Evolutionary conservation across 2,888 invertebrate species (phyloP), one percentile per base, ranked within the genome.

Genomic region (Leptopilina syphax): DNA sequence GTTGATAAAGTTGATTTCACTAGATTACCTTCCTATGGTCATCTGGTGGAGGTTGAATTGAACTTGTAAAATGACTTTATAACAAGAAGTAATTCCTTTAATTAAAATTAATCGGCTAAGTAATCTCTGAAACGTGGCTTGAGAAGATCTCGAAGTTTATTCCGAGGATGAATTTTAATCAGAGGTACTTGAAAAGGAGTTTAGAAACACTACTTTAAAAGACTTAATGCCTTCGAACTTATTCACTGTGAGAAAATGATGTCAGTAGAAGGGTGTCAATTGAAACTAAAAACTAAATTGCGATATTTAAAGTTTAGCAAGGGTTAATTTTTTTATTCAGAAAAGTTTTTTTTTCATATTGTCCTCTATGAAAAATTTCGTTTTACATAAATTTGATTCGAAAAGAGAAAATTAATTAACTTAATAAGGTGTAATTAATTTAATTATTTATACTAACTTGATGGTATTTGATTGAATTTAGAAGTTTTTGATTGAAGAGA

Each of bases 121-220:
- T 70, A 70, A 70, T 70, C 70, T 70, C 70, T 70, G 70, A 54
- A 70, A 70, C 70, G 70, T 54, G 70, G 70, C 54, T 24, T 50
- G 10, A 7, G 54, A 10, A 18, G 70, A 70, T 70, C 27, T 12
- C 6, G 54, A 70, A 70, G 70, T 70, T 54, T 70, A 70, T 70
- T 54, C 50, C 18, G 50, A 54, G 47, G 24, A 70, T 70, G 70
- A 70, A 70, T 70, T 70, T 70, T 70, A 70, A 70, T 70, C 70
- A 70, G 70, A 54, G 70, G 70, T 70, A 27, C 70, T 70, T 70
- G 70, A 70, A 63, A 63, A 54, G 70, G 54, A 70, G 70, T 70
- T 70, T 70, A 70, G 70, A 13, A 70, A 70, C 70, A 70, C 70
- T 70, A 70, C 70, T 70, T 70, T 70, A 70, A 70, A 70, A 70